A percentile compares a stretch with the other conserved stretches of the same genome.
phyloP scores from a whole-genome alignment of 2,888 invertebrate species.

The Drosophila hawaiiensis region DNA sequence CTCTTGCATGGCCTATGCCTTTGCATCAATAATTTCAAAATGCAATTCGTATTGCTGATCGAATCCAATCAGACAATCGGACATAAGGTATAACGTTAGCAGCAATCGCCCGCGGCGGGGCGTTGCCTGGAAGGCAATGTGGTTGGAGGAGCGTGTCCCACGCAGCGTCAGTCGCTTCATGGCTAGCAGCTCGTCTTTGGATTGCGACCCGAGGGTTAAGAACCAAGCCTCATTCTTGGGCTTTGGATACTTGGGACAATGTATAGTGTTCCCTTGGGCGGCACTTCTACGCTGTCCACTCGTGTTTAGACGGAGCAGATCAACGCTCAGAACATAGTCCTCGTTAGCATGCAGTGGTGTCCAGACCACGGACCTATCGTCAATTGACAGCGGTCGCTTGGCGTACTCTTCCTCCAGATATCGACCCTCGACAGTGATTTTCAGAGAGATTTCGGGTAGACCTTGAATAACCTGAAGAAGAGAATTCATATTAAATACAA shows the following conservation, averaged over 20 bases:
- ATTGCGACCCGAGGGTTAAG: constrained; percentile 91
- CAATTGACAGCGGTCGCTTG: constrained; percentile 83
- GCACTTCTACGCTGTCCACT: constrained; percentile 81
- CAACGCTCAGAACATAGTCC: constrained; percentile 90
- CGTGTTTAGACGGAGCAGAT: constrained; percentile 86
- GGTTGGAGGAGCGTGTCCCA: constrained; percentile 86
- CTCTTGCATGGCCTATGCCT: constrained; percentile 25
- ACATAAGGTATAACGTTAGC: constrained; percentile 93
- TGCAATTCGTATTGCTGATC: constrained; percentile 93
- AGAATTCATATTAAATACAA: neutral
- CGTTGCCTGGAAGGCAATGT: constrained; percentile 89
- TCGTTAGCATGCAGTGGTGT: constrained; percentile 89
- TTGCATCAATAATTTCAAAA: constrained; percentile 86
- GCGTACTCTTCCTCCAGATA: constrained; percentile 82
- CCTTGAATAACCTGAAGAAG: constrained; percentile 87
- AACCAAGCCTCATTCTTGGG: constrained; percentile 99
- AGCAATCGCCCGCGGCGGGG: constrained; percentile 89
- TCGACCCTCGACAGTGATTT: constrained; percentile 87
- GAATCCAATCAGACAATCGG: constrained; percentile 96
- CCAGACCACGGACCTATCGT: constrained; percentile 86
- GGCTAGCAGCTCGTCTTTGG: constrained; percentile 91
- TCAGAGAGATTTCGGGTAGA: constrained; percentile 88
- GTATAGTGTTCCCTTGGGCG: constrained; percentile 87
- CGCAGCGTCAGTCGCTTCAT: constrained; percentile 90
- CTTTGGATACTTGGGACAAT: constrained; percentile 95